A percentile compares a stretch with the other conserved stretches of the same genome.
Conservation (phyloP, 2,113 vertebrate species). For the Ceratotherium simum region DNA sequence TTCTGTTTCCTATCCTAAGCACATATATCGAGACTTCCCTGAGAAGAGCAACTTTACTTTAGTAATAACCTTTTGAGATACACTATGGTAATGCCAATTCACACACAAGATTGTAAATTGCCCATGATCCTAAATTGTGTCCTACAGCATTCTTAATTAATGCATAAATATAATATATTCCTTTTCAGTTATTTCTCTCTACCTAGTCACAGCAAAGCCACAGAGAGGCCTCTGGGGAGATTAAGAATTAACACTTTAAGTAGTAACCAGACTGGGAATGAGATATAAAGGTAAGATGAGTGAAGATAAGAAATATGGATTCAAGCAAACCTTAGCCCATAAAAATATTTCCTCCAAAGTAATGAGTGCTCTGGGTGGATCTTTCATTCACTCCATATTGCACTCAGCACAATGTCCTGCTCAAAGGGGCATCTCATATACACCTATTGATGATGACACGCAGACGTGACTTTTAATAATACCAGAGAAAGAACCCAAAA, state of each 20-base stretch:
- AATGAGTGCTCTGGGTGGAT: neutral
- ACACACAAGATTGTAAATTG: neutral
- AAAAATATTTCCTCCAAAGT: neutral
- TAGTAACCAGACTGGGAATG: neutral
- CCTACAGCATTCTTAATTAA: neutral
- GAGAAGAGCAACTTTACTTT: neutral
- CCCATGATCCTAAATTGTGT: neutral
- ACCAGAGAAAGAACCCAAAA: neutral
- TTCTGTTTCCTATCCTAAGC: neutral
- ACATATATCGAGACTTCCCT: neutral
- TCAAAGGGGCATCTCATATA: neutral
- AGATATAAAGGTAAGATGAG: neutral
- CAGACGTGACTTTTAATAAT: neutral
- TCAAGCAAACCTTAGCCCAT: neutral
- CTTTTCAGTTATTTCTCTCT: neutral
- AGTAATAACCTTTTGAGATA: neutral
- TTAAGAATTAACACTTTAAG: slow-evolving; percentile 5
- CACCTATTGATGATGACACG: neutral
- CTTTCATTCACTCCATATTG: neutral
- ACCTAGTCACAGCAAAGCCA: neutral
- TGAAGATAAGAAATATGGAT: neutral
- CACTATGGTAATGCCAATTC: neutral
- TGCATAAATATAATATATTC: neutral
- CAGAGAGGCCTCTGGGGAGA: neutral
- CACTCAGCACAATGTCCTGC: neutral